phyloP scores from a whole-genome alignment of 37 sponge, comb jelly and placozoan species.

The Axinella damicornis region DNA sequence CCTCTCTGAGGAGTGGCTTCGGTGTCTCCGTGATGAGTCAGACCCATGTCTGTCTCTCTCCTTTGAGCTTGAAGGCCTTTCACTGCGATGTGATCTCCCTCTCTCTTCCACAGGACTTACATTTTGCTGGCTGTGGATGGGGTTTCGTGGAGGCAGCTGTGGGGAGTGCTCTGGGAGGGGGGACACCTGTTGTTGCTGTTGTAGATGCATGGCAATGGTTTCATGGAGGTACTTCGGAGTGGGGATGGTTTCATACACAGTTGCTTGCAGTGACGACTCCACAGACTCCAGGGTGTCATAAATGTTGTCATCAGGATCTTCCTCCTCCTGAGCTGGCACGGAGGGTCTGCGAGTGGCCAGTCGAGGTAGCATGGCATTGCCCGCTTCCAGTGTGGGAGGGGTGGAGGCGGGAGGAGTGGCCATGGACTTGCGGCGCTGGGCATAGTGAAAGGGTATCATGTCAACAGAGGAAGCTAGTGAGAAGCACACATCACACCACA shows the following conservation, averaged over 20 bases:
- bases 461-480: no score
- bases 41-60: not conserved
- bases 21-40: not conserved
- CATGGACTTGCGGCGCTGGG: no score
- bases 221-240: not conserved
- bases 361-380: no score
- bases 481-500: no score
- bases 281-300: constrained; percentile 18
- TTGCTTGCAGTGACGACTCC: not conserved
- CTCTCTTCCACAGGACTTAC: no score
- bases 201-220: no score
- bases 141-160: not conserved
- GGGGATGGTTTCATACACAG: constrained; percentile 13
- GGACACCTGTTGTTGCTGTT: no score
- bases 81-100: not conserved
- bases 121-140: not conserved
- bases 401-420: no score
- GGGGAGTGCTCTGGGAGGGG: not conserved
- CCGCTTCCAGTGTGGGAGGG: no score
- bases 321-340: not conserved
- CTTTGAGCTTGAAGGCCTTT: not conserved
- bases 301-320: constrained; percentile 1
- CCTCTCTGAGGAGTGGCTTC: not conserved
- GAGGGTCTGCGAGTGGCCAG: no score
- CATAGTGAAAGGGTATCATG: no score